Evolutionary conservation across 2,888 invertebrate species (phyloP).

Genomic region (Digitonthophagus gazella): DNA sequence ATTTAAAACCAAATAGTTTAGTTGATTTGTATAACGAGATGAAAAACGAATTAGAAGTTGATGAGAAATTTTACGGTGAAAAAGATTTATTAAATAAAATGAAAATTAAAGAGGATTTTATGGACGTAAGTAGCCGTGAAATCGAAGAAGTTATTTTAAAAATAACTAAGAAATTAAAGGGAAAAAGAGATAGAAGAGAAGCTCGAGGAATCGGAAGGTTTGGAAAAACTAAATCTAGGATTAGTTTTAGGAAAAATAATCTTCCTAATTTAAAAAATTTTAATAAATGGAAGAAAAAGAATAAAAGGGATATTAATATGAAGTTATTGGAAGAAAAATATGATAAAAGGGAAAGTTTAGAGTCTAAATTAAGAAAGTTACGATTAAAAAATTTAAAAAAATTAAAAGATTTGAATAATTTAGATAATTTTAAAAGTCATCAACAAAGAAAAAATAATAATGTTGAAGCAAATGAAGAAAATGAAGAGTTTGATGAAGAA

Average conservation of each 20-base stretch:
- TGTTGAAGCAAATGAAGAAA: not conserved
- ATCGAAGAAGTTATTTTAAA: constrained; percentile 39
- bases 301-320: constrained; percentile 37
- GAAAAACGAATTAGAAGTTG: constrained; percentile 41
- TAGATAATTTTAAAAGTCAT: constrained; percentile 7
- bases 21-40: constrained; percentile 44
- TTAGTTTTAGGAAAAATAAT: too few relatives aligned
- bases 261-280: not conserved
- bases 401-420: constrained; percentile 19
- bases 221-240: not conserved
- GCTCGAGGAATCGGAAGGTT: not conserved
- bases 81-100: constrained; percentile 43
- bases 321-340: constrained; percentile 39
- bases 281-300: constrained; percentile 19
- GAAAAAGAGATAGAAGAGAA: constrained; percentile 11
- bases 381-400: constrained; percentile 25
- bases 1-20: too few relatives aligned
- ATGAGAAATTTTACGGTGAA: constrained; percentile 41
- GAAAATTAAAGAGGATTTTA: not conserved
- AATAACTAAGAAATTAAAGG: constrained; percentile 35
- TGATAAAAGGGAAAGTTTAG: constrained; percentile 11
- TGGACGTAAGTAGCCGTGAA: constrained; percentile 41
- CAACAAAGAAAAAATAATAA: not conserved
- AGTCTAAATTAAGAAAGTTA: constrained; percentile 16
- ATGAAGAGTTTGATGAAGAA: constrained; percentile 6